Evolutionary conservation across 1,140 invertebrate genomes (phyloP).

Genomic region (Tetramorium parvispinum): DNA sequence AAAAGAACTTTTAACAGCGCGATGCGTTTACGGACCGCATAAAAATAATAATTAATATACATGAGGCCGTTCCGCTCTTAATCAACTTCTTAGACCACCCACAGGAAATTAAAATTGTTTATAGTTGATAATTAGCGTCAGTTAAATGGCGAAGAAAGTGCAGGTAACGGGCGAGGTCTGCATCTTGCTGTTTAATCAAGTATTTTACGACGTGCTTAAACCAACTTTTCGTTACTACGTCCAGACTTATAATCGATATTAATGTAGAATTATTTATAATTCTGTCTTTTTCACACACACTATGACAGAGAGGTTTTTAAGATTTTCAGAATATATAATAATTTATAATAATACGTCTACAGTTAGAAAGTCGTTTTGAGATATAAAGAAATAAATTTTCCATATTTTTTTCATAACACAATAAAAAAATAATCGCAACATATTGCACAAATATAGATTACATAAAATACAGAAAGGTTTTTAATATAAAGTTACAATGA

Average conservation of each 20-base stretch:
- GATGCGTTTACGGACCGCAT: constrained; percentile 66
- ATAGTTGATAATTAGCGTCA: constrained; percentile 77
- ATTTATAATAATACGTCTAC: background rate
- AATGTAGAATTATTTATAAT: constrained; percentile 15
- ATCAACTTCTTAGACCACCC: constrained; percentile 74
- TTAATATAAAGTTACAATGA: constrained; percentile 24
- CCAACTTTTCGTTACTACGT: constrained; percentile 63
- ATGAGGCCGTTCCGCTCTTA: constrained; percentile 68
- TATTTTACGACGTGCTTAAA: constrained; percentile 66
- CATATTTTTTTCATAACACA: background rate
- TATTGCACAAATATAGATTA: constrained; percentile 22
- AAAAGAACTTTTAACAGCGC: constrained; percentile 76
- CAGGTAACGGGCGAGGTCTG: constrained; percentile 28
- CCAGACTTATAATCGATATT: constrained; percentile 60
- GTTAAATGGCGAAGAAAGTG: constrained; percentile 65
- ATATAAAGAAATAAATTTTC: background rate
- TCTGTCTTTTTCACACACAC: background rate
- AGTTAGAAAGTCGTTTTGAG: background rate
- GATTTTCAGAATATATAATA: background rate
- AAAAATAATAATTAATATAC: constrained; percentile 78
- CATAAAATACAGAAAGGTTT: background rate
- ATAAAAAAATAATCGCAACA: background rate
- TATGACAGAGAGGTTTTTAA: background rate
- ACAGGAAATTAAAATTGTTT: constrained; percentile 79
- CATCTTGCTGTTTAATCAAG: constrained; percentile 68